Base-by-base conservation (phyloP, 2,888 invertebrate species). In the Hartigia nigra region DNA sequence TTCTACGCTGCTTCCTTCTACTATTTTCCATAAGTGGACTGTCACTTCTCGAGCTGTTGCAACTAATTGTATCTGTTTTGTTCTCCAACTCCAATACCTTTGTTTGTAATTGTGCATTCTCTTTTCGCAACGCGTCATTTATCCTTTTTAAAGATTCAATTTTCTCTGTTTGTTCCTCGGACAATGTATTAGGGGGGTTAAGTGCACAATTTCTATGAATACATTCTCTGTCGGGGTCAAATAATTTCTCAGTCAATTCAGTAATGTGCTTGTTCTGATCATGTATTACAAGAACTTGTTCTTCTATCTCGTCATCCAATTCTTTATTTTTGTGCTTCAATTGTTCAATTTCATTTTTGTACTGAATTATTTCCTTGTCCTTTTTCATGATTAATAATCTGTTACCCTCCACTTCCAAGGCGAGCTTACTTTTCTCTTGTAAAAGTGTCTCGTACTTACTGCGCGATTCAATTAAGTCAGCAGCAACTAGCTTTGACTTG, bases 221-320 rank as follows among this genome's bases (percentile, higher is more conserved):
- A 12, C 32, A 72, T 34, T 32, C 31, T 32, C 12, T 31, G 5
- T 72, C 32, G 14, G 81, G 75, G 31, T 77, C 76, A 32, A 83
- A 83, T 39, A 83, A 70, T 74, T 82, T 77, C 1, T 77, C 83
- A 69, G 84, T 81, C 1, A 88, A 36, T 12, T 69, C 70, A 0
- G 81, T 75, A 31, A 85, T 84, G 36, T 87, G 87, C 4, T 12
- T 23, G 12, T 81, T 79, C 14, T 80, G 79, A 32, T 82, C 78
- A 12, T 82, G 78, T 34, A 87, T 87, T 4, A 79, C 80, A 11
- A 23, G 70, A 0, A 82, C 86, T 75, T 85, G 78, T 9, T 88
- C 88, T 2, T 93, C 93, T 84, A 93, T 92, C 85, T 94, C 93
- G 0, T 92, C 92, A 77, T 93, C 93, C 74, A 94, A 82, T 2